A percentile compares a stretch with the other conserved stretches of the same genome.
Conservation (phyloP, 1,140 invertebrate species). For the Sipha flava region DNA sequence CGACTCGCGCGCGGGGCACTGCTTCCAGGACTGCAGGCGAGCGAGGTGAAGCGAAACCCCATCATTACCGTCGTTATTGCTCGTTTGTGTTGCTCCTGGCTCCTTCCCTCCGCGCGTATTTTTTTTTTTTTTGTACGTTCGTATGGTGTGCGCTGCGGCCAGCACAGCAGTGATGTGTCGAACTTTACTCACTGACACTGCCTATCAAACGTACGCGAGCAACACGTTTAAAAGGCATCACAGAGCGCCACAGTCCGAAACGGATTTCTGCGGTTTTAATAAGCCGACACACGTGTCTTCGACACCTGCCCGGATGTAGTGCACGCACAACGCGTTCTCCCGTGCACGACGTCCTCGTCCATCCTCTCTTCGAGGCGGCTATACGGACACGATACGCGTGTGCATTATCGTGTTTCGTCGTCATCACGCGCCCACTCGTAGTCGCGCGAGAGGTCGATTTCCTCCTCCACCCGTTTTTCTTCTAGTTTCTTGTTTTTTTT, state of each 20-base stretch:
- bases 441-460: not conserved
- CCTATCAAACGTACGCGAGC: not conserved
- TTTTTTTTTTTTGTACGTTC: not conserved
- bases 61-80: not conserved
- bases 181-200: not conserved
- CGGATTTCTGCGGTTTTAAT: slow-evolving; percentile 13
- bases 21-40: too few species aligned
- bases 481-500: too few species aligned
- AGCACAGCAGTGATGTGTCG: not conserved
- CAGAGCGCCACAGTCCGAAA: not conserved
- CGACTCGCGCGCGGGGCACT: too few species aligned
- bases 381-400: too few species aligned
- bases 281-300: not conserved
- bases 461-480: too few species aligned
- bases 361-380: too few species aligned
- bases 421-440: not conserved
- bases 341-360: too few species aligned
- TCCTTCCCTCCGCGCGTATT: not conserved
- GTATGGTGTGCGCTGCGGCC: not conserved
- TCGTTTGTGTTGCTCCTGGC: not conserved
- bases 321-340: too few species aligned
- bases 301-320: not conserved
- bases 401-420: not conserved
- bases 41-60: not conserved
- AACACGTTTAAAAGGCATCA: not conserved